A percentile compares a stretch with the other conserved stretches of the same genome.
Conservation (phyloP, 1,140 invertebrate species). For the Scaptomyza pallida region DNA sequence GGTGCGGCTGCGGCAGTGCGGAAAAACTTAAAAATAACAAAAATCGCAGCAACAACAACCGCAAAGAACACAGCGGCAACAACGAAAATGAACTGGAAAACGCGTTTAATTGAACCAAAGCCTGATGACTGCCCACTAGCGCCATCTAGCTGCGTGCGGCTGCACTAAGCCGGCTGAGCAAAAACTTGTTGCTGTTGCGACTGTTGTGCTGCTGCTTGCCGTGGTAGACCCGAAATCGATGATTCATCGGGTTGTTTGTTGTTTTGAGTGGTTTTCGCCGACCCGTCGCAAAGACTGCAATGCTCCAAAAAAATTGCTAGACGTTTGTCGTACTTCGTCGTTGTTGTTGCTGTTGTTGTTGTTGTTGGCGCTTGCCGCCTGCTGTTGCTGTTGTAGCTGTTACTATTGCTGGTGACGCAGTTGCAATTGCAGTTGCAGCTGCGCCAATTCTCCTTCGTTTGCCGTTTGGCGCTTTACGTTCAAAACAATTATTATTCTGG, state of each 20-base stretch:
- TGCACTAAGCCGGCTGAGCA: conserved; percentile 61
- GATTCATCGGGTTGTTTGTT: conserved; percentile 76
- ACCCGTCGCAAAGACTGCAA: conserved; percentile 20
- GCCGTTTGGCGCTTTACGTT: conserved; percentile 78
- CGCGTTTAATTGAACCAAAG: conserved; percentile 74
- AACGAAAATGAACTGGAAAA: conserved; percentile 58
- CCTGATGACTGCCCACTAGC: conserved; percentile 69
- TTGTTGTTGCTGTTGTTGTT: conserved; percentile 17
- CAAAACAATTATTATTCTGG: conserved; percentile 83
- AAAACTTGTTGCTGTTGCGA: conserved; percentile 30
- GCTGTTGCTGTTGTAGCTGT: conserved; percentile 60
- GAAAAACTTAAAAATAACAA: conserved; percentile 60
- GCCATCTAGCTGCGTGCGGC: conserved; percentile 76
- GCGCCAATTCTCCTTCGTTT: conserved; percentile 74
- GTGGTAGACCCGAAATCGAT: conserved; percentile 66
- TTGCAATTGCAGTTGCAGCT: conserved; percentile 69
- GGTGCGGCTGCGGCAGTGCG: conserved; percentile 72
- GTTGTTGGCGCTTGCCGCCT: conserved; percentile 47
- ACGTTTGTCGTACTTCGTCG: conserved; percentile 59
- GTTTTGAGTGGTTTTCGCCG: conserved; percentile 64
- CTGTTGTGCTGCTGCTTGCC: conserved; percentile 10
- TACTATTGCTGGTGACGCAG: conserved; percentile 72
- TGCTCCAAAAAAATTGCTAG: conserved; percentile 64
- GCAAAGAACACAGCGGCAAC: conserved; percentile 6
- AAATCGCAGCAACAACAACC: conserved; percentile 37